phyloP scores from a whole-genome alignment of 2,797 vertebrate genomes.

The Rachycentron canadum region DNA sequence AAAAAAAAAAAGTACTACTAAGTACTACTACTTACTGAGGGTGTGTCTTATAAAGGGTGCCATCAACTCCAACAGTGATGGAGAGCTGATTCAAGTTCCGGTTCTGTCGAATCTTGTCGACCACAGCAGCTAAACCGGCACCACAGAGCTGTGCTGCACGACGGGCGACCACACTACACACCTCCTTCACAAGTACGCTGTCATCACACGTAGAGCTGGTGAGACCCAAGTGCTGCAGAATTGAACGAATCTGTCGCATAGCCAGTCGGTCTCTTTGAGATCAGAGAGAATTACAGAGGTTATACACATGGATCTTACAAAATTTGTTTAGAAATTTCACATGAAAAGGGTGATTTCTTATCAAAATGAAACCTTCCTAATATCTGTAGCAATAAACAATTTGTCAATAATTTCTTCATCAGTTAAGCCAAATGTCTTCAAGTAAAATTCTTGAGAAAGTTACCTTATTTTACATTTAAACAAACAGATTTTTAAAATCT shows the following conservation, averaged over 20 bases:
- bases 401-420: too few relatives aligned
- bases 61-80: slow-evolving; percentile 95
- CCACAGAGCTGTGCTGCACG: slow-evolving; percentile 95
- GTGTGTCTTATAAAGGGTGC: slow-evolving; percentile 97
- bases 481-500: too few relatives aligned
- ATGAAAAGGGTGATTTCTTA: too few relatives aligned
- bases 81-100: slow-evolving; percentile 89
- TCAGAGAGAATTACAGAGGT: background rate
- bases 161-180: slow-evolving; percentile 91
- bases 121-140: slow-evolving; percentile 93
- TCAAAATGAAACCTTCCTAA: too few relatives aligned
- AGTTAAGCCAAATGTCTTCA: too few relatives aligned
- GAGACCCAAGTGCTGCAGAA: slow-evolving; percentile 95
- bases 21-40: slow-evolving; percentile 91
- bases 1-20: too few relatives aligned
- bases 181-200: slow-evolving; percentile 98
- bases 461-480: too few relatives aligned
- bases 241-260: slow-evolving; percentile 94
- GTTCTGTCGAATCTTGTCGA: slow-evolving; percentile 95
- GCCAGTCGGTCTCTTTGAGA: slow-evolving; percentile 92
- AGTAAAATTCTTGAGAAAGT: too few relatives aligned
- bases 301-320: background rate
- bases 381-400: too few relatives aligned
- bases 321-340: too few relatives aligned
- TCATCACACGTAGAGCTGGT: slow-evolving; percentile 94